Conservation (phyloP, 35 echinoderm and acorn worm genomes). For the Ophiothrix spiculata region DNA sequence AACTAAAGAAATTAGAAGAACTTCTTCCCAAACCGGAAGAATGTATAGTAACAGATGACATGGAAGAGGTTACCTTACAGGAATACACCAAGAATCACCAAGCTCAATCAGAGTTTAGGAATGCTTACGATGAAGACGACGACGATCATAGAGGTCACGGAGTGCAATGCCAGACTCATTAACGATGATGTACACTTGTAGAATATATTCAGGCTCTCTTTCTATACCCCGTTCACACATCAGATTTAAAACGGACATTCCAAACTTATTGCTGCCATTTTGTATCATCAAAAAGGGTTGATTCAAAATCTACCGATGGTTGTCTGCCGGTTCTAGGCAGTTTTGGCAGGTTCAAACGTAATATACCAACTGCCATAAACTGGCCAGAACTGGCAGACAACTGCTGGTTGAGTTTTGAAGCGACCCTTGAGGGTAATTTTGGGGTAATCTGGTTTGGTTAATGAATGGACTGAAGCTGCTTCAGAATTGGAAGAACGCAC, state of each 20-base stretch:
- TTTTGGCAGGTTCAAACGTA: not conserved
- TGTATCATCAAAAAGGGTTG: not conserved
- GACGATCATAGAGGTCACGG: constrained; percentile 62
- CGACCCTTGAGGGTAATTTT: too few relatives aligned
- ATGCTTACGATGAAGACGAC: constrained; percentile 72
- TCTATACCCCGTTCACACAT: too few relatives aligned
- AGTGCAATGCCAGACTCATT: constrained; percentile 92
- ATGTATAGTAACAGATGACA: constrained; percentile 60
- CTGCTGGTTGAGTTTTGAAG: too few relatives aligned
- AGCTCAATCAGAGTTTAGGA: constrained; percentile 7
- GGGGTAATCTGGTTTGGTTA: too few relatives aligned
- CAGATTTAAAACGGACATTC: not conserved
- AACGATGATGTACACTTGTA: constrained; percentile 3
- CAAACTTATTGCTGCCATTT: not conserved
- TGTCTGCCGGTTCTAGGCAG: not conserved
- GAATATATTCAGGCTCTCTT: not conserved
- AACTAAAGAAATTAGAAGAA: constrained; percentile 56
- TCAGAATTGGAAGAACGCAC: too few relatives aligned
- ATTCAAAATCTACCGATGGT: not conserved
- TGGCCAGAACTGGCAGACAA: not conserved
- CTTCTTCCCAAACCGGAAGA: constrained; percentile 72
- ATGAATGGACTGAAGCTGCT: too few relatives aligned
- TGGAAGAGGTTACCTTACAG: constrained; percentile 54
- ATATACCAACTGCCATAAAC: not conserved
- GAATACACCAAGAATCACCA: constrained; percentile 44